Evolutionary conservation across 2,797 vertebrate species (phyloP), one percentile per base, ranked within the genome.

Genomic region (Loriculus beryllinus): DNA sequence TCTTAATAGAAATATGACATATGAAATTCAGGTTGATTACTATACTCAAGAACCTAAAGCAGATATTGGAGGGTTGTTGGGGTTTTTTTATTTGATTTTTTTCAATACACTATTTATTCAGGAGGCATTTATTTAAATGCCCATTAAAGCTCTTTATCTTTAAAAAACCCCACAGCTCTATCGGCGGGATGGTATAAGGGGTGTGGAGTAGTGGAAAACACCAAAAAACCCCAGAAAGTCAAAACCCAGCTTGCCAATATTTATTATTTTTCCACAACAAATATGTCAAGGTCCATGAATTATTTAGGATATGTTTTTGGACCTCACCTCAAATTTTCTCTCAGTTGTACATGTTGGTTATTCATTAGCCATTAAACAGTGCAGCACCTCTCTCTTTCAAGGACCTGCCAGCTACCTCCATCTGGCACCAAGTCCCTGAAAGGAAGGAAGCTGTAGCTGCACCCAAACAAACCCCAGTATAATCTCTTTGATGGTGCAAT

Each of bases 1-100:
- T 77, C 52, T 82, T 82, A 88, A 78, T 42, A 87, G 52, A 93
- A 88, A 86, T 68, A 40, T 29, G 37, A 69, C 85, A n/a, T 90
- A 48, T 51, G 60, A 59, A 23, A 14, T 80, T 88, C 37, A 52
- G 37, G 81, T 45, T 92, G 52, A 96, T 85, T 69, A 57, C 33
- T 64, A 62, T 48, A 43, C 54, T 96, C 49, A 54, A 72, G 69
- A 92, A 65, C 15, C n/a, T 75, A 56, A 59, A 88, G 19, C 69
- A 33, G 21, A n/a, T 63, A 56, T 17, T 4, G 40, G 28, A 72
- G 3, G 47, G 10, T 11, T 93, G 43, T 14, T 23, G 11, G 2
- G 1, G 29, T 80, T 56, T n/a, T n/a, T 37, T 12, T 3, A 12
- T 49, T 51, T 49, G 3, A 5, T 23, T 26, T 39, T 21, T 37